A percentile compares a stretch with the other conserved stretches of the same genome.
Evolutionary conservation across 2,113 vertebrate genomes (phyloP).

Genomic region (Gymnarchus niloticus): DNA sequence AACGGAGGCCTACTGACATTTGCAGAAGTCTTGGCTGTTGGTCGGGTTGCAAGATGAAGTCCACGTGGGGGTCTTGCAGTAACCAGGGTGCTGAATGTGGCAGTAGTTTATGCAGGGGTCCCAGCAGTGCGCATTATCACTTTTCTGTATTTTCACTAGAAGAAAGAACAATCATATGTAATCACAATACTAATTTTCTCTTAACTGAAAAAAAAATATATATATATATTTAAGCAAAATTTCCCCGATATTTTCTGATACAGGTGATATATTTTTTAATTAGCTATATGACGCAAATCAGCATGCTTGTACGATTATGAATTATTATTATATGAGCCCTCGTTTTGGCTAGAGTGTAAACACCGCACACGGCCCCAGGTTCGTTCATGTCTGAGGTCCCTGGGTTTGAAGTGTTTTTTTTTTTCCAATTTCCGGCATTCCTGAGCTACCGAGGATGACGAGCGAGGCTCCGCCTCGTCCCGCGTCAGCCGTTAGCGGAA

Average conservation of each 20-base stretch:
- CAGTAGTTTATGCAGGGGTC: conserved; percentile 75
- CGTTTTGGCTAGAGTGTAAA: no score
- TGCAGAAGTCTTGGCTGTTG: conserved; percentile 70
- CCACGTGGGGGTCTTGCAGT: conserved; percentile 75
- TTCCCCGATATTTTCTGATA: no score
- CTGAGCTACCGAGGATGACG: neutral
- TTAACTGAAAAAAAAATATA: no score
- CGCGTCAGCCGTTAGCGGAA: neutral
- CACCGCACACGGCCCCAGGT: no score
- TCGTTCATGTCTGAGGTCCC: no score
- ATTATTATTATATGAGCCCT: no score
- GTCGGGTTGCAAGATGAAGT: conserved; percentile 50
- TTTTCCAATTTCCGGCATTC: neutral
- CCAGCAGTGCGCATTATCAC: conserved; percentile 74
- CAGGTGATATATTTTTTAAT: no score
- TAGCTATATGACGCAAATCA: no score
- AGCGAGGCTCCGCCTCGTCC: neutral
- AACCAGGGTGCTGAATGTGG: conserved; percentile 68
- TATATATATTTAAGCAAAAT: no score
- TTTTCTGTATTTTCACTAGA: conserved; percentile 78
- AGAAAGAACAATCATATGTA: conserved; percentile 1
- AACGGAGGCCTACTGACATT: conserved; percentile 58
- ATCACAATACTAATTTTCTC: no score
- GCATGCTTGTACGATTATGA: no score
- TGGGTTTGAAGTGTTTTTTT: no score